These are phyloP conservation scores for Pentamera pediparva DNA, from an alignment of 53 echinoderm and acorn worm species.

Conservation along the genomic window DNA sequence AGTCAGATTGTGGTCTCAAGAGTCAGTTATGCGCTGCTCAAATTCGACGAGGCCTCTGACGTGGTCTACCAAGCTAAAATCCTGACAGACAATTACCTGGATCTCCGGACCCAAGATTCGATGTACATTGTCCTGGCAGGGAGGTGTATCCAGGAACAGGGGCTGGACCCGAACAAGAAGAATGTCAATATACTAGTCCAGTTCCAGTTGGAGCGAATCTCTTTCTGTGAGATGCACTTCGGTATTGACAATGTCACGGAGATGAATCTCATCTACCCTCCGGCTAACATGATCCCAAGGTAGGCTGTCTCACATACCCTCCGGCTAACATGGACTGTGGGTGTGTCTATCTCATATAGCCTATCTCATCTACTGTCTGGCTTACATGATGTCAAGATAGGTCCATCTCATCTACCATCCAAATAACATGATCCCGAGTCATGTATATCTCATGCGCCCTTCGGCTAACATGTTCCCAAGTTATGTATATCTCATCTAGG, in stretches of 20 bases:
- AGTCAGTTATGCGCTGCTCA: conserved; percentile 68
- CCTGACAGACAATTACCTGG: conserved; percentile 30
- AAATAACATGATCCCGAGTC: too few relatives aligned
- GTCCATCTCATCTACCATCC: too few relatives aligned
- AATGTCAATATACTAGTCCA: conserved; percentile 50
- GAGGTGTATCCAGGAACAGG: conserved; percentile 47
- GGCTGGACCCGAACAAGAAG: conserved; percentile 27
- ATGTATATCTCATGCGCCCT: too few relatives aligned
- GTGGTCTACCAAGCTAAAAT: conserved; percentile 59
- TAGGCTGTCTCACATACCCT: too few relatives aligned
- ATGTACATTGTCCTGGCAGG: conserved; percentile 54
- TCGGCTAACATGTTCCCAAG: too few relatives aligned
- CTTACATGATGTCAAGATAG: too few relatives aligned
- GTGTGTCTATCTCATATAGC: too few relatives aligned
- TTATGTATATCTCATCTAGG: too few relatives aligned
- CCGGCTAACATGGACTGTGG: too few relatives aligned
- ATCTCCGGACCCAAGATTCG: conserved; percentile 36
- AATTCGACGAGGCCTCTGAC: conserved; percentile 56
- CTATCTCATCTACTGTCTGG: too few relatives aligned
- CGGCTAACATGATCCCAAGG: conserved; percentile 32
- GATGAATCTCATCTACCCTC: conserved; percentile 67
- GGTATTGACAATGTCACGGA: conserved; percentile 63
- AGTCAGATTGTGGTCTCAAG: conserved; percentile 66
- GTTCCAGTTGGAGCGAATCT: conserved; percentile 71
- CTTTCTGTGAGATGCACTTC: conserved; percentile 67